Percentiles rank a stretch among this genome's conserved stretches.
phyloP scores from a whole-genome alignment of 2,797 vertebrate genomes.

The Takifugu ocellatus region DNA sequence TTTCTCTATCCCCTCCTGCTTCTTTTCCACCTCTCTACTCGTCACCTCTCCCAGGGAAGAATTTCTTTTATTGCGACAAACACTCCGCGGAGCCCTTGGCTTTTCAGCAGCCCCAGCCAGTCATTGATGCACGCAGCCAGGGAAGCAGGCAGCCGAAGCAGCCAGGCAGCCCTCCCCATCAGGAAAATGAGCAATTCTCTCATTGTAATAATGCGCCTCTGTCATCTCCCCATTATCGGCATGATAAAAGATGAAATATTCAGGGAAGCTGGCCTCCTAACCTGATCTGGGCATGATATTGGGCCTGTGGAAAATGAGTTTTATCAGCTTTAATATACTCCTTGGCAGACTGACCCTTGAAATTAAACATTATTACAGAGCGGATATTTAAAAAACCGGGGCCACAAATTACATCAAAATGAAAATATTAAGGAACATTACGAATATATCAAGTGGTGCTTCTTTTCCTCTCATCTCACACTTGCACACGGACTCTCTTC shows the following conservation, averaged over 20 bases:
- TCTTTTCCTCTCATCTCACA: constrained; percentile 67
- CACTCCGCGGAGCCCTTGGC: constrained; percentile 70
- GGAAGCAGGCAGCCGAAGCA: constrained; percentile 62
- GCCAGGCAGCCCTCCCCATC: constrained; percentile 82
- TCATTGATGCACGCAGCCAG: constrained; percentile 65
- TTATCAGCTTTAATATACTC: constrained; percentile 99
- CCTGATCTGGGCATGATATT: constrained; percentile 99
- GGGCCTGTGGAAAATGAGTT: constrained; percentile 99
- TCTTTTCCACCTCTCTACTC: constrained; percentile 50
- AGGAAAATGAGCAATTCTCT: constrained; percentile 99
- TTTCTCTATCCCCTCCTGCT: constrained; percentile 46
- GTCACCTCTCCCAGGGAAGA: constrained; percentile 76
- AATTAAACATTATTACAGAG: constrained; percentile 99
- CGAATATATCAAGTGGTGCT: constrained; percentile 93
- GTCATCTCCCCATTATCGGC: constrained; percentile 99
- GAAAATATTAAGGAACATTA: constrained; percentile 99
- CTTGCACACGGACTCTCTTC: constrained; percentile 50
- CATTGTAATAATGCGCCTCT: constrained; percentile 99
- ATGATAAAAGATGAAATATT: constrained; percentile 99
- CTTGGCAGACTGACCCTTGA: constrained; percentile 99
- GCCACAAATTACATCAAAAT: constrained; percentile 99
- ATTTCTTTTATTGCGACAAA: constrained; percentile 95
- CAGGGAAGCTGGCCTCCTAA: constrained; percentile 99
- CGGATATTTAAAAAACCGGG: constrained; percentile 99
- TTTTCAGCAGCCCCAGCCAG: constrained; percentile 67